Conservation (phyloP, 1,140 invertebrate genomes). For the Euura saliciscinereae region DNA sequence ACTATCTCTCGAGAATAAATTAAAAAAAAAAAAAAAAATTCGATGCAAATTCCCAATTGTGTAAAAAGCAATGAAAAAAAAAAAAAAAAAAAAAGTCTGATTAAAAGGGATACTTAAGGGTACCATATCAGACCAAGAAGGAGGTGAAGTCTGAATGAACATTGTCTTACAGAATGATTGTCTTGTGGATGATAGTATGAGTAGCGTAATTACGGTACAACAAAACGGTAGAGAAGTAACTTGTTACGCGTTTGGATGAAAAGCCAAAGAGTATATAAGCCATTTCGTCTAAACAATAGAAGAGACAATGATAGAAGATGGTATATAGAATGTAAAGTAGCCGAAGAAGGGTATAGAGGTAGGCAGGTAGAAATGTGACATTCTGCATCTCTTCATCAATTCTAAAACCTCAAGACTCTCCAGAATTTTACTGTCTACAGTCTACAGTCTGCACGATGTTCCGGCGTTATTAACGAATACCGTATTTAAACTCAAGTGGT, state of each 20-base stretch:
- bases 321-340: neutral
- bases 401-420: neutral
- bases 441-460: too few relatives aligned
- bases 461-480: too few relatives aligned
- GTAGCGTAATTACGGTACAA: too few relatives aligned
- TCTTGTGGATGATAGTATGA: too few relatives aligned
- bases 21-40: neutral
- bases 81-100: neutral
- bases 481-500: too few relatives aligned
- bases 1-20: neutral
- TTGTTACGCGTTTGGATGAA: too few relatives aligned
- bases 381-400: neutral
- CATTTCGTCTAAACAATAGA: neutral
- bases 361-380: neutral
- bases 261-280: neutral
- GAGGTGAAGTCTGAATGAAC: too few relatives aligned
- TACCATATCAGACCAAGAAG: too few relatives aligned
- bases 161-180: too few relatives aligned
- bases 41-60: too few relatives aligned
- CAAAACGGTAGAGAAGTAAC: neutral
- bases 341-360: neutral
- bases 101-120: too few relatives aligned
- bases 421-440: too few relatives aligned
- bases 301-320: neutral
- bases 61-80: neutral